Conservation (phyloP, 2,888 invertebrate genomes). For the Noctua janthe region DNA sequence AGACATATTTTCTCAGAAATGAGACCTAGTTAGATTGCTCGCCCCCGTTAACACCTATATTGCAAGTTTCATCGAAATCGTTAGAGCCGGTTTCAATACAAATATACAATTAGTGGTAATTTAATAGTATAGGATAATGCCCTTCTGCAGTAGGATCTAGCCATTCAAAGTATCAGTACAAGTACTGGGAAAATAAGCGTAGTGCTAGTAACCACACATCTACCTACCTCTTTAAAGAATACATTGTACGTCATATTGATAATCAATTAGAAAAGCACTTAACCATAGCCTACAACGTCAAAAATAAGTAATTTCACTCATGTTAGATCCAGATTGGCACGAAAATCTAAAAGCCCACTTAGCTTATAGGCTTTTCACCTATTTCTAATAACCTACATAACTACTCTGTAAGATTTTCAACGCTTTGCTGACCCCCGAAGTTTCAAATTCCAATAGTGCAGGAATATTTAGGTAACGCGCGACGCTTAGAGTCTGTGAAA, state of each 20-base stretch:
- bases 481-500: not conserved
- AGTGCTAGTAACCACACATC: too few relatives aligned
- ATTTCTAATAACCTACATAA: conserved; percentile 13
- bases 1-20: too few relatives aligned
- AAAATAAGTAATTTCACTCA: not conserved
- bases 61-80: too few relatives aligned
- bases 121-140: too few relatives aligned
- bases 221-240: too few relatives aligned
- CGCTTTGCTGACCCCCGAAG: not conserved
- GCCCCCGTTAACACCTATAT: too few relatives aligned
- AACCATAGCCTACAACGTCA: not conserved
- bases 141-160: too few relatives aligned
- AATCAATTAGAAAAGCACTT: not conserved
- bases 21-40: too few relatives aligned
- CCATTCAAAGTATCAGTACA: too few relatives aligned
- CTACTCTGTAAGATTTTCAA: not conserved
- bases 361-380: not conserved
- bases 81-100: too few relatives aligned
- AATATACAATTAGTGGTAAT: too few relatives aligned
- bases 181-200: too few relatives aligned
- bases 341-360: conserved; percentile 34
- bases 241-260: not conserved
- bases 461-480: not conserved
- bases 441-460: not conserved
- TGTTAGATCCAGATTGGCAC: not conserved